phyloP scores from a whole-genome alignment of 1,140 invertebrate species.

The Drosophila neocordata region DNA sequence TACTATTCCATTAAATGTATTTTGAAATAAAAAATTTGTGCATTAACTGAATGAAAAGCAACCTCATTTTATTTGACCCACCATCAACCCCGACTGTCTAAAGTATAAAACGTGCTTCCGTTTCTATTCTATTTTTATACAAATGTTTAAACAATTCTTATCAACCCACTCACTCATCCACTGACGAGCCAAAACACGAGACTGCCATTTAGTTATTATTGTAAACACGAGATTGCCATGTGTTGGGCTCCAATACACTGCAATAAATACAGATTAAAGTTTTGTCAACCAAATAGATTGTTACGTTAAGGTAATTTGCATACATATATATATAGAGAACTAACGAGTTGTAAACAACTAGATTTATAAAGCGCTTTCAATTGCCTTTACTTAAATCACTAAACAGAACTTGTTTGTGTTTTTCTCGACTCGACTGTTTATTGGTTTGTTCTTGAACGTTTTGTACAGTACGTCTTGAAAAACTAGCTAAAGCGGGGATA shows the following conservation, averaged over 20 bases:
- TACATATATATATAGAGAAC: neutral
- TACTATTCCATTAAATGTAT: slow-evolving; percentile 23
- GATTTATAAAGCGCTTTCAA: neutral
- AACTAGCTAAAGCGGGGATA: no score
- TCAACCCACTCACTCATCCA: slow-evolving; percentile 7
- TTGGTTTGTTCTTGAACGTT: slow-evolving; percentile 2
- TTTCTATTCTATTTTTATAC: slow-evolving; percentile 31
- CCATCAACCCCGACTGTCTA: slow-evolving; percentile 33
- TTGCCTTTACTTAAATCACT: neutral
- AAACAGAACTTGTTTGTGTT: neutral
- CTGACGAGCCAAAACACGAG: slow-evolving; percentile 28
- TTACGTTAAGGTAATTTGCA: neutral
- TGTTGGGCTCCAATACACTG: neutral
- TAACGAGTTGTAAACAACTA: neutral
- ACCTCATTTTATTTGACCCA: slow-evolving; percentile 10
- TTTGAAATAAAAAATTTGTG: slow-evolving; percentile 38
- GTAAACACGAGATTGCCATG: slow-evolving; percentile 35
- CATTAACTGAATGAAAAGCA: slow-evolving; percentile 8
- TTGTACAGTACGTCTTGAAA: no score
- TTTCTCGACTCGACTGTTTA: neutral
- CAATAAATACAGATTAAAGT: neutral
- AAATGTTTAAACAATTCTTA: slow-evolving; percentile 15
- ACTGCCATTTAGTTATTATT: slow-evolving; percentile 26
- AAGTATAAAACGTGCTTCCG: slow-evolving; percentile 38
- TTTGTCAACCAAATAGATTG: neutral